Base-by-base conservation (phyloP, 2,797 vertebrate genomes). In the Lerista edwardsae region DNA sequence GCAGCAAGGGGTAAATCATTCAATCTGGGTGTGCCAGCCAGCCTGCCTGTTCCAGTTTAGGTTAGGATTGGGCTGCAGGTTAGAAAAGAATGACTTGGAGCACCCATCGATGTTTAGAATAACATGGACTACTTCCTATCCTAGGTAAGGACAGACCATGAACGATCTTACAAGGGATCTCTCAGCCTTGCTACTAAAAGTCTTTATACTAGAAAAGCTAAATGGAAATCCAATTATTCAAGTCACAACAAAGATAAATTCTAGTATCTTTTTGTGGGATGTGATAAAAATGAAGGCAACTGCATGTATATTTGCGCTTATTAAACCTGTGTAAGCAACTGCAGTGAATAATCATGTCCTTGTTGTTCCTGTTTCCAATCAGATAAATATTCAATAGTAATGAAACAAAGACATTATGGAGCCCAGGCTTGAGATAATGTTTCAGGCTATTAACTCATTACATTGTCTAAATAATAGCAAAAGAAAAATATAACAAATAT, bases 221-320 rank as follows among this genome's bases (percentile, higher is more conserved):
- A n/a, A n/a, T 23, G 75, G 4, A 72, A 87, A 69, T 81, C 79
- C 64, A 92, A 87, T 89, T 93, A 91, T 91, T 90, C 89, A 89
- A 94, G 12, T 51, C 47, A 51, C 12, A 51, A 51, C 47, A 14
- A 51, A 51, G 5, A 51, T 51, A 14, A 51, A 51, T 51, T 14
- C 47, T 51, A 51, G 47, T 11, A 81, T 90, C 84, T 91, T 51
- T 51, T 51, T 83, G 59, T 75, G 72, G 73, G 0, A 1, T 79
- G 75, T 44, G 74, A 93, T 90, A 90, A 86, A 85, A 89, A 64
- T 8, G 74, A 91, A 88, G 76, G 83, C 83, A 89, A 88, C 47
- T 55, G 61, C 51, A 14, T 51, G 64, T 55, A 39, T 67, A 7
- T 7, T 36, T 29, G 3, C 39, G 27, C 3, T 0, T 14, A 47